Percentiles rank a stretch among this genome's conserved stretches.
Evolutionary conservation across 1,140 invertebrate species (phyloP).

Genomic region (Dendrolimus kikuchii): DNA sequence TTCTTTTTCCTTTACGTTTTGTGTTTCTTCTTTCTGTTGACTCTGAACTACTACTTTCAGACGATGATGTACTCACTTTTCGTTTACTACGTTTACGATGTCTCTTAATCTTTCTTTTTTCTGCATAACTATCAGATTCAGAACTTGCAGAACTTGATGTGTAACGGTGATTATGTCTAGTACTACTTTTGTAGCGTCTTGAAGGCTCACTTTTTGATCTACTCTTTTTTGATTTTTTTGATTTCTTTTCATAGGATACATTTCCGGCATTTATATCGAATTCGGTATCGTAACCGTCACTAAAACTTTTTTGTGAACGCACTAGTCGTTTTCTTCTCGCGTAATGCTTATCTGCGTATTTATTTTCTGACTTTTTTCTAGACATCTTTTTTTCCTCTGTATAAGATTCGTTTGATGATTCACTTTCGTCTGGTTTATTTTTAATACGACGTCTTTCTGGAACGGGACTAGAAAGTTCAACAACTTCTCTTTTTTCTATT

Average conservation of each 20-base stretch:
- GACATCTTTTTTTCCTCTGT: constrained; percentile 32
- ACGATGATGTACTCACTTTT: constrained; percentile 33
- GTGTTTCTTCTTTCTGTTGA: constrained; percentile 49
- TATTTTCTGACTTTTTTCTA: constrained; percentile 34
- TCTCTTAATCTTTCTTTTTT: constrained; percentile 48
- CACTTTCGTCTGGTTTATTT: constrained; percentile 29
- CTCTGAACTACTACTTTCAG: constrained; percentile 52
- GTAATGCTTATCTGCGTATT: constrained; percentile 31
- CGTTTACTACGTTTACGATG: constrained; percentile 49
- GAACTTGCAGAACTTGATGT: constrained; percentile 52
- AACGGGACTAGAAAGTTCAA: constrained; percentile 58
- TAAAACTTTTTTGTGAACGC: constrained; percentile 64
- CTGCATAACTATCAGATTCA: constrained; percentile 40
- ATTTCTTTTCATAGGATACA: constrained; percentile 31
- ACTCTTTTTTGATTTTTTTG: constrained; percentile 44
- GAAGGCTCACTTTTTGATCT: constrained; percentile 65
- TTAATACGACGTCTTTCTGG: constrained; percentile 34
- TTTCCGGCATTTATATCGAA: constrained; percentile 35
- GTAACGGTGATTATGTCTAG: constrained; percentile 35
- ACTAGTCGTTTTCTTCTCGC: constrained; percentile 41
- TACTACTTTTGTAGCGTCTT: constrained; percentile 37
- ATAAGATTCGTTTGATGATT: constrained; percentile 37
- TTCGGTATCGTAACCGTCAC: constrained; percentile 68
- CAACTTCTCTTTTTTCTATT: constrained; percentile 68
- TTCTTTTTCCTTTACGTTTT: constrained; percentile 61